Conservation (phyloP, 1,140 invertebrate genomes). For the Nylanderia fulva region DNA sequence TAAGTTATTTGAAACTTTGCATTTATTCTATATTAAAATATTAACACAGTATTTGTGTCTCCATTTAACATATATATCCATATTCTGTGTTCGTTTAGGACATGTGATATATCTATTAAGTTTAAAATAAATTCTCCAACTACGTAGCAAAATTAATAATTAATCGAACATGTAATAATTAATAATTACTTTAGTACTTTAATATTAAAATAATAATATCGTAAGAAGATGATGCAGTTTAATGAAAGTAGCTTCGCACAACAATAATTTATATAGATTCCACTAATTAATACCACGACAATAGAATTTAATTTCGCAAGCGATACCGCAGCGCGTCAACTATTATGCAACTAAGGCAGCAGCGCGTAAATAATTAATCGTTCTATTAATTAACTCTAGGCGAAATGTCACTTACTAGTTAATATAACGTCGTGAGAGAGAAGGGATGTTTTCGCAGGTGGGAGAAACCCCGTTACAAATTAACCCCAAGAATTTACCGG, state of each 20-base stretch:
- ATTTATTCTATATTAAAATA: too few relatives aligned
- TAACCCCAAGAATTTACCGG: conserved; percentile 5
- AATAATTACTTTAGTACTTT: too few relatives aligned
- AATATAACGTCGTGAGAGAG: background rate
- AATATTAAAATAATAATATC: background rate
- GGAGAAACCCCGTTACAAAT: background rate
- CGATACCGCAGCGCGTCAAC: background rate
- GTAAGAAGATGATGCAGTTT: background rate
- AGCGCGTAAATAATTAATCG: conserved; percentile 17
- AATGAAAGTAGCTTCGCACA: background rate
- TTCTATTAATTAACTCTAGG: background rate
- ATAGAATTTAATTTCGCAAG: conserved; percentile 18
- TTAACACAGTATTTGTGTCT: too few relatives aligned
- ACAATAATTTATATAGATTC: background rate
- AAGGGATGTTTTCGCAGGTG: background rate
- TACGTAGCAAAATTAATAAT: too few relatives aligned
- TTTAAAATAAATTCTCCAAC: too few relatives aligned
- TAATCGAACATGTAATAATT: too few relatives aligned
- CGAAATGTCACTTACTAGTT: too few relatives aligned
- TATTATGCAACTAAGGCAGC: background rate
- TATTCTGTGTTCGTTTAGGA: too few relatives aligned
- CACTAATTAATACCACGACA: background rate
- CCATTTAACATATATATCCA: too few relatives aligned
- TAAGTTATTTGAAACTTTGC: too few relatives aligned
- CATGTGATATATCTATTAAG: too few relatives aligned